phyloP scores from a whole-genome alignment of 2,113 vertebrate species.

The Burhinus bistriatus region DNA sequence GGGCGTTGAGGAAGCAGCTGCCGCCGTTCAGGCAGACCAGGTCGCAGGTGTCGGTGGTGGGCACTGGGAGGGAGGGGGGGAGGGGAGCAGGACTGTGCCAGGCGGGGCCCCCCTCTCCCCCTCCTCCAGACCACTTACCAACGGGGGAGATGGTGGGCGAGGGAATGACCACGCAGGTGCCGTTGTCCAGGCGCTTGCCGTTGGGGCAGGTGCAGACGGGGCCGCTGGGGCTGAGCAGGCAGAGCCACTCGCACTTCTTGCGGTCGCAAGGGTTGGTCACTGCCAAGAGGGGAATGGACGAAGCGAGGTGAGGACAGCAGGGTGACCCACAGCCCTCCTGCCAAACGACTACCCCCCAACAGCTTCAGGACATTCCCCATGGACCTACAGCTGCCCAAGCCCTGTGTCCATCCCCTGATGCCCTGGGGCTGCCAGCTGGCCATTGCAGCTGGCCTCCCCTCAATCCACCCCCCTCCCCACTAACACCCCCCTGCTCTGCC shows the following conservation, averaged over 20 bases:
- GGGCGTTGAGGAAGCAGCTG: conserved; percentile 91
- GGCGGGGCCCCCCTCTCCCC: too few relatives aligned
- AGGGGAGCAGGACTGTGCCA: fast-evolving
- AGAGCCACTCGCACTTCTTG: conserved; percentile 97
- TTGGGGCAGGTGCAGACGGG: conserved; percentile 96
- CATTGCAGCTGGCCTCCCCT: neutral
- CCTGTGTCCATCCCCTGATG: fast-evolving
- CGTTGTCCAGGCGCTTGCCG: conserved; percentile 87
- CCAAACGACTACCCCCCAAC: neutral
- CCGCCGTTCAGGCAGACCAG: conserved; percentile 90
- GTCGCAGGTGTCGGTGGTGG: conserved; percentile 81
- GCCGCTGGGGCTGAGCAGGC: conserved; percentile 93
- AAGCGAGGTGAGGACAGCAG: fast-evolving
- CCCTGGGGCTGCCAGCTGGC: fast-evolving
- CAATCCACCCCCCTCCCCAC: fast-evolving
- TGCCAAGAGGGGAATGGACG: conserved; percentile 1
- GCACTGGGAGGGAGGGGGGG: conserved; percentile 56
- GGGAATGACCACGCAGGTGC: conserved; percentile 86
- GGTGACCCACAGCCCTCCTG: neutral
- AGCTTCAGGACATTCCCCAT: neutral
- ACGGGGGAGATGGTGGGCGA: conserved; percentile 80
- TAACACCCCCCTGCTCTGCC: neutral
- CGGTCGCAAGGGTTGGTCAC: conserved; percentile 95
- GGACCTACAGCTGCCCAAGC: neutral
- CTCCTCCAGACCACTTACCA: conserved; percentile 65